These are phyloP conservation scores for Megaceryle alcyon DNA, from an alignment of 2,797 vertebrate species.

Conservation along the genomic window DNA sequence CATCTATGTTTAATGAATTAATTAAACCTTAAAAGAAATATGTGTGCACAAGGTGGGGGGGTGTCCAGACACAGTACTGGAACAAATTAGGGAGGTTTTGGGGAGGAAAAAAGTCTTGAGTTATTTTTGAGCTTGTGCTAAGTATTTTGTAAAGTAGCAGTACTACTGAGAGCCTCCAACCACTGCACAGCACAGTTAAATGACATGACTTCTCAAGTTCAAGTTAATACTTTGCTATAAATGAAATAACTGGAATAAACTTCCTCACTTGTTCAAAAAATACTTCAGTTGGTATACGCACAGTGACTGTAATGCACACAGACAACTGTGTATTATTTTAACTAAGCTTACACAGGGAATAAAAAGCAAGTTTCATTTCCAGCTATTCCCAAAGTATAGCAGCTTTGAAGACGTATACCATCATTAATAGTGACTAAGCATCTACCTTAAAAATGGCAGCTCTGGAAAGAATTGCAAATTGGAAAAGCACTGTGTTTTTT, in stretches of 20 bases:
- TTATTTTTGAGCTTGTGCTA: not conserved
- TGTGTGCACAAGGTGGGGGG: not conserved
- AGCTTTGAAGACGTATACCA: not conserved
- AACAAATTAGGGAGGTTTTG: not conserved
- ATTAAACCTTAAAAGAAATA: not conserved
- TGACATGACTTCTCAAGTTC: not conserved
- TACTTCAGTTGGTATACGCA: not conserved
- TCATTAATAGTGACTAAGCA: slow-evolving; percentile 20
- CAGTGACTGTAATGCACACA: not conserved
- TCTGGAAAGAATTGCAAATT: not conserved
- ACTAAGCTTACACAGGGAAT: not conserved
- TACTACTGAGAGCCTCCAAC: not conserved
- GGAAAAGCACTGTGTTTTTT: not conserved
- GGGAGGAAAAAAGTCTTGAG: not conserved
- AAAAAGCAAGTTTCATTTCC: not conserved
- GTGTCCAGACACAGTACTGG: not conserved
- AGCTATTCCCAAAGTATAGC: not conserved
- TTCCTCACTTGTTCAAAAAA: slow-evolving; percentile 5
- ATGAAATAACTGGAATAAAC: not conserved
- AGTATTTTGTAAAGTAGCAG: not conserved
- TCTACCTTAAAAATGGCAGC: not conserved
- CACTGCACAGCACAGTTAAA: not conserved
- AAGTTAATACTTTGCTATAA: not conserved
- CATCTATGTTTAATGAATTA: slow-evolving; percentile 22
- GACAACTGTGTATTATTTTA: not conserved